These are phyloP conservation scores for Euplagia quadripunctaria DNA, from an alignment of 2,888 invertebrate species.

Conservation along the genomic window DNA sequence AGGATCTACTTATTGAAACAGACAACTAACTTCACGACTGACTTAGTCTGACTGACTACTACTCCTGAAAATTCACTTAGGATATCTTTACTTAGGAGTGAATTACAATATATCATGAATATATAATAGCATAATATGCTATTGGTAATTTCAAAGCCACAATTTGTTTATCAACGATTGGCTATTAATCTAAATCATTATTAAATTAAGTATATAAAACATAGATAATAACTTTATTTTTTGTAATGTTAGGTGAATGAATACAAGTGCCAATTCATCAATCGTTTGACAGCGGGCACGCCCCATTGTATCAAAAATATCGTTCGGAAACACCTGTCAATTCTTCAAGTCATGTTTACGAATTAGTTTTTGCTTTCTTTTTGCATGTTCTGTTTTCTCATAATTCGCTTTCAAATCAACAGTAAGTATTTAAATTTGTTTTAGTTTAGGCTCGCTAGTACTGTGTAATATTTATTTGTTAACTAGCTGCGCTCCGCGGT, in stretches of 20 bases:
- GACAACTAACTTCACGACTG: too few relatives aligned
- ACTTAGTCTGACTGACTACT: too few relatives aligned
- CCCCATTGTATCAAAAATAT: conserved; percentile 23
- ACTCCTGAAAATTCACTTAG: too few relatives aligned
- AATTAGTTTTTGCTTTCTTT: conserved; percentile 41
- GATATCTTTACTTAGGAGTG: too few relatives aligned
- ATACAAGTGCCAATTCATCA: conserved; percentile 34
- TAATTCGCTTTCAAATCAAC: conserved; percentile 50
- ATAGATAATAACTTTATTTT: neutral
- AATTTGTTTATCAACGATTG: neutral
- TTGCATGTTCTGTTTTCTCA: conserved; percentile 37
- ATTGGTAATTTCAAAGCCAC: neutral
- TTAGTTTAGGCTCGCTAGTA: neutral
- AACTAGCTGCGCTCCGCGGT: too few relatives aligned
- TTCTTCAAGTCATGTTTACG: conserved; percentile 27
- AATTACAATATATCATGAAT: too few relatives aligned
- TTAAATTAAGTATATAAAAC: neutral
- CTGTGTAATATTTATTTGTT: neutral
- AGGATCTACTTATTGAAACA: too few relatives aligned
- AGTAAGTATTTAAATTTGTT: conserved; percentile 21
- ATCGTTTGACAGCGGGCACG: conserved; percentile 26
- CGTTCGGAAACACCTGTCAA: conserved; percentile 40
- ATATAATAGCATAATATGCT: neutral
- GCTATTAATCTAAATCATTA: neutral
- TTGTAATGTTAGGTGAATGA: neutral